These are phyloP conservation scores for Uloborus diversus DNA, from an alignment of 1,140 invertebrate genomes.

Conservation along the genomic window DNA sequence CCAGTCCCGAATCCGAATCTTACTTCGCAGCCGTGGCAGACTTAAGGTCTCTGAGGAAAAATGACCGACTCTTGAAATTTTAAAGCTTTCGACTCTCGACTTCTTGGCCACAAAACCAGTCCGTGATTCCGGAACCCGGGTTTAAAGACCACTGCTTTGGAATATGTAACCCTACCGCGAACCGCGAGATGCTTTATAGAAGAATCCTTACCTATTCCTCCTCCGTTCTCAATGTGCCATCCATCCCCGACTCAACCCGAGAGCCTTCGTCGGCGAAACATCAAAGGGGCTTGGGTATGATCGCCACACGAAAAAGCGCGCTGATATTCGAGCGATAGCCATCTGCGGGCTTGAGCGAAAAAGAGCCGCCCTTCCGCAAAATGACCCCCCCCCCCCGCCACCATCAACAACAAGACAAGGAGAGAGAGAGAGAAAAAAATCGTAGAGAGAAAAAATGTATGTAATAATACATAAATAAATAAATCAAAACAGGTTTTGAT, in stretches of 20 bases:
- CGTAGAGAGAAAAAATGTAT: neutral
- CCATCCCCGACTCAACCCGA: neutral
- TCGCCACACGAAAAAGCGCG: constrained; percentile 4
- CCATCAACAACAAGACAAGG: neutral
- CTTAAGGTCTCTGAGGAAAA: too few relatives aligned
- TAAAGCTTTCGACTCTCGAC: too few relatives aligned
- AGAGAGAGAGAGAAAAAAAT: neutral
- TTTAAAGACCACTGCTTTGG: too few relatives aligned
- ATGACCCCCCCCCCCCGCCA: neutral
- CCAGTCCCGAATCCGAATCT: too few relatives aligned
- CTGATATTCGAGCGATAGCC: constrained; percentile 21
- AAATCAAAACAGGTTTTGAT: constrained; percentile 41
- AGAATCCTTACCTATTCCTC: too few relatives aligned
- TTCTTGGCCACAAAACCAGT: neutral
- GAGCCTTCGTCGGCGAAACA: constrained; percentile 18
- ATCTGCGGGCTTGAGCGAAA: neutral
- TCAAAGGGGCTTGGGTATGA: constrained; percentile 17
- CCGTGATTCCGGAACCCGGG: too few relatives aligned
- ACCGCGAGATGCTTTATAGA: too few relatives aligned
- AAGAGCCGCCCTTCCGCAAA: neutral
- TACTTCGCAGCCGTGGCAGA: too few relatives aligned
- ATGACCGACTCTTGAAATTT: too few relatives aligned
- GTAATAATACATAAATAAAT: constrained; percentile 17
- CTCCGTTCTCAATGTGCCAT: too few relatives aligned
- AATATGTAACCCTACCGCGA: too few relatives aligned